Conservation (phyloP, 2,113 vertebrate genomes). For the Gopherus evgoodei region DNA sequence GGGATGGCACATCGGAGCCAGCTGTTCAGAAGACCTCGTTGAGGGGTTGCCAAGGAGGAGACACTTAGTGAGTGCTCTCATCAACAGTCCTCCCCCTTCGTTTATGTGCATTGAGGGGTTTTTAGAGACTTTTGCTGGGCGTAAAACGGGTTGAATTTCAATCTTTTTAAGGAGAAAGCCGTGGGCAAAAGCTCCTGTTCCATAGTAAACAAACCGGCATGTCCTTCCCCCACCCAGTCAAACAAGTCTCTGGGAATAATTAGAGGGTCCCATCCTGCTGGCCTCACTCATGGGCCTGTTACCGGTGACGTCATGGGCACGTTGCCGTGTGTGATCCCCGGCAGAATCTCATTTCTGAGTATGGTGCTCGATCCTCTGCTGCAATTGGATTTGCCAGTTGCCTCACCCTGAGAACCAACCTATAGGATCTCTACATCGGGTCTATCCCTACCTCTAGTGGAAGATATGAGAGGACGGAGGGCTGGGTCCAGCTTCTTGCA, state of each 20-base stretch:
- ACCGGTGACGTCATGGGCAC: not conserved
- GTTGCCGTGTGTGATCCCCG: not conserved
- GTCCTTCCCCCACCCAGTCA: not conserved
- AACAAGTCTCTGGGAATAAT: not conserved
- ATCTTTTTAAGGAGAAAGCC: not conserved
- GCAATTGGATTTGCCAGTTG: accelerated
- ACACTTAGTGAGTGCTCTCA: slow-evolving; percentile 17
- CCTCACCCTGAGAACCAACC: accelerated
- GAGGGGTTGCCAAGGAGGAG: not conserved
- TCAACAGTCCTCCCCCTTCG: not conserved
- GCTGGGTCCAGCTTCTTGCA: not conserved
- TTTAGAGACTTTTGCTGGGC: slow-evolving; percentile 39
- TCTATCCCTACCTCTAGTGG: accelerated
- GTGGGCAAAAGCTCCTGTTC: not conserved
- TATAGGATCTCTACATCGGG: accelerated
- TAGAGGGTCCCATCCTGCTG: not conserved
- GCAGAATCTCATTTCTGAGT: not conserved
- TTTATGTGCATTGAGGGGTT: not conserved
- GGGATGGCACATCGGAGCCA: not conserved
- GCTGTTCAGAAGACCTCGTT: not conserved
- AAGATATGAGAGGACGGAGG: not conserved
- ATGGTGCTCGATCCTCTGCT: not conserved
- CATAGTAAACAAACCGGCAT: not conserved
- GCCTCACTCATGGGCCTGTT: not conserved
- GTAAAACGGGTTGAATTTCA: slow-evolving; percentile 42